A percentile compares a stretch with the other conserved stretches of the same genome.
Evolutionary conservation across 1,140 invertebrate species (phyloP).

Genomic region (Rhagoletis zephyria): DNA sequence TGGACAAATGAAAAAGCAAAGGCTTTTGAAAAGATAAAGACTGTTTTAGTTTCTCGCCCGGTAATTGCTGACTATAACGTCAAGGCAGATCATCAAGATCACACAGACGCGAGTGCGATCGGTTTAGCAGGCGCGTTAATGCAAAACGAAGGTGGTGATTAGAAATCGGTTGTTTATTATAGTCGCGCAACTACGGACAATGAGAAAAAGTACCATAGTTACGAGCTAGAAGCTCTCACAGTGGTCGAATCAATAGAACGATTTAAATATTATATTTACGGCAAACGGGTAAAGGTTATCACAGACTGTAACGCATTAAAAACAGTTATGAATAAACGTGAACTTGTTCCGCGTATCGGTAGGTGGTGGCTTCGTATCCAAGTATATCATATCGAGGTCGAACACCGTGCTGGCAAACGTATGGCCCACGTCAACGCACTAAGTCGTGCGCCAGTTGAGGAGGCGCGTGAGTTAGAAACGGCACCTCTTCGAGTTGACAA

Average conservation of each 20-base stretch:
- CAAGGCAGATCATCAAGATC: conserved; percentile 58
- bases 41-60: too few relatives aligned
- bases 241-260: conserved; percentile 60
- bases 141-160: conserved; percentile 43
- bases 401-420: too few relatives aligned
- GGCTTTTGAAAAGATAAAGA: too few relatives aligned
- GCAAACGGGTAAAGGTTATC: background rate
- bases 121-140: conserved; percentile 58
- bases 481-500: background rate
- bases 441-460: conserved; percentile 57
- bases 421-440: conserved; percentile 57
- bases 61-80: background rate
- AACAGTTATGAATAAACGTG: background rate
- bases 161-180: conserved; percentile 64
- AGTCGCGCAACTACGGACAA: conserved; percentile 62
- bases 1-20: too few relatives aligned
- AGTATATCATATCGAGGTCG: conserved; percentile 55
- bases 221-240: conserved; percentile 64
- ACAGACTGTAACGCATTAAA: conserved; percentile 60
- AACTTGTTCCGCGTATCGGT: conserved; percentile 42
- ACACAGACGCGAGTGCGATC: conserved; percentile 57
- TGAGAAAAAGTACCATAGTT: conserved; percentile 63
- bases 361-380: conserved; percentile 64
- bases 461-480: background rate
- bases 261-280: conserved; percentile 62